These are phyloP conservation scores for Chloropsis hardwickii DNA, from an alignment of 2,113 vertebrate species.

Conservation along the genomic window DNA sequence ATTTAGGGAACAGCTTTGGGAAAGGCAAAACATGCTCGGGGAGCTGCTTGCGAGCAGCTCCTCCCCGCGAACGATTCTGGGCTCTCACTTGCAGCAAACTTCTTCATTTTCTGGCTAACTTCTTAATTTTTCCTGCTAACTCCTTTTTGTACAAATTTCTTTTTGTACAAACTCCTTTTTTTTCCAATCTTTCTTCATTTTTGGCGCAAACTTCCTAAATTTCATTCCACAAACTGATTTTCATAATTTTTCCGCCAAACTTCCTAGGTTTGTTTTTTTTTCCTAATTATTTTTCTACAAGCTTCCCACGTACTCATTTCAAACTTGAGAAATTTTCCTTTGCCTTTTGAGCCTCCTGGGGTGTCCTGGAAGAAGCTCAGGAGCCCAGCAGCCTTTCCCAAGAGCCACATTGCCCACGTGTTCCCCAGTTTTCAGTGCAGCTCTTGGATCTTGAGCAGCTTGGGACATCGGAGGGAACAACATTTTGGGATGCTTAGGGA, in stretches of 20 bases:
- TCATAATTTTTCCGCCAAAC: background rate
- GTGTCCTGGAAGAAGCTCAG: background rate
- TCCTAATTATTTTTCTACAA: background rate
- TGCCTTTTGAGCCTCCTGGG: background rate
- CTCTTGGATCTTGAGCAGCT: background rate
- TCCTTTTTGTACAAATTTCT: background rate
- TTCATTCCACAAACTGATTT: background rate
- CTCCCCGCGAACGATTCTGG: background rate
- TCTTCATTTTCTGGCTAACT: background rate
- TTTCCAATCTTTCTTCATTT: background rate
- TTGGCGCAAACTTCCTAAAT: background rate
- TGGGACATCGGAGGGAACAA: too few relatives aligned
- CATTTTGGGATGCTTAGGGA: background rate
- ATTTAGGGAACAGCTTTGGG: conserved; percentile 69
- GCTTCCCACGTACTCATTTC: fast-evolving
- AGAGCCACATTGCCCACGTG: fast-evolving
- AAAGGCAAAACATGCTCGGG: conserved; percentile 34
- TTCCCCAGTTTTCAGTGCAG: background rate
- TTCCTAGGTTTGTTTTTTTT: background rate
- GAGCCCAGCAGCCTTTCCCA: background rate
- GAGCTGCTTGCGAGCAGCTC: conserved; percentile 36
- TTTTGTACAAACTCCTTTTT: too few relatives aligned
- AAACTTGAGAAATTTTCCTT: background rate
- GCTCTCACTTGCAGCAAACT: background rate
- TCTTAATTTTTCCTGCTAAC: background rate